These are phyloP conservation scores for Phalera bucephala DNA, from an alignment of 2,888 invertebrate species.

Conservation along the genomic window DNA sequence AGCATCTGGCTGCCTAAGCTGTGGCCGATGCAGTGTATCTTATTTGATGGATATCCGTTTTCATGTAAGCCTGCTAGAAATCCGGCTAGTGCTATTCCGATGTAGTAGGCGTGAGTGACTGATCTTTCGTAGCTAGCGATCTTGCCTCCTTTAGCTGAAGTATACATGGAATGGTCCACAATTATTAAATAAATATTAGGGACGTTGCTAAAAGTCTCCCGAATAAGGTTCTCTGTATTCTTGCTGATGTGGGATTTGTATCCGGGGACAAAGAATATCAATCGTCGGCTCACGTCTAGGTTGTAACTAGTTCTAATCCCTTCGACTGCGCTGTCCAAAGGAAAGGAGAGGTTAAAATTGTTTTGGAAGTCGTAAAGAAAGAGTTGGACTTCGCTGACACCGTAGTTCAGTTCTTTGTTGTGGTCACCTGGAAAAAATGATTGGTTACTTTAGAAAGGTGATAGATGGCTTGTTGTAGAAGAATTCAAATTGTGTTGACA, in stretches of 20 bases:
- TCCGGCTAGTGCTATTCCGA: conserved; percentile 58
- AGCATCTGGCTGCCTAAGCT: conserved; percentile 71
- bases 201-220: conserved; percentile 60
- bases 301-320: conserved; percentile 55
- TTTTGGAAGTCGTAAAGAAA: conserved; percentile 74
- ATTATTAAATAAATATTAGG: conserved; percentile 66
- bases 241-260: conserved; percentile 69
- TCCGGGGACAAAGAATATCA: conserved; percentile 71
- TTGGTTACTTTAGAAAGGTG: not conserved
- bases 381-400: conserved; percentile 56
- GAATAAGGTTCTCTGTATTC: conserved; percentile 59
- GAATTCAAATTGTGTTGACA: too few relatives aligned
- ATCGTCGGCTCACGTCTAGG: conserved; percentile 55
- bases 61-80: conserved; percentile 52
- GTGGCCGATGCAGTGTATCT: conserved; percentile 69
- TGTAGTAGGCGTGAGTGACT: conserved; percentile 56
- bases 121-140: conserved; percentile 68
- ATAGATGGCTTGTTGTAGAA: not conserved
- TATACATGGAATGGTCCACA: conserved; percentile 69
- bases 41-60: conserved; percentile 57
- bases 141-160: conserved; percentile 55
- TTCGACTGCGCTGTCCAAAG: conserved; percentile 52
- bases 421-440: conserved; percentile 60
- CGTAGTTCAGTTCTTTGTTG: conserved; percentile 50
- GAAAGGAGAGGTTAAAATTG: conserved; percentile 57